A percentile compares a stretch with the other conserved stretches of the same genome.
These are phyloP conservation scores for Deilephila elpenor DNA, from an alignment of 2,888 invertebrate species.

Conservation along the genomic window DNA sequence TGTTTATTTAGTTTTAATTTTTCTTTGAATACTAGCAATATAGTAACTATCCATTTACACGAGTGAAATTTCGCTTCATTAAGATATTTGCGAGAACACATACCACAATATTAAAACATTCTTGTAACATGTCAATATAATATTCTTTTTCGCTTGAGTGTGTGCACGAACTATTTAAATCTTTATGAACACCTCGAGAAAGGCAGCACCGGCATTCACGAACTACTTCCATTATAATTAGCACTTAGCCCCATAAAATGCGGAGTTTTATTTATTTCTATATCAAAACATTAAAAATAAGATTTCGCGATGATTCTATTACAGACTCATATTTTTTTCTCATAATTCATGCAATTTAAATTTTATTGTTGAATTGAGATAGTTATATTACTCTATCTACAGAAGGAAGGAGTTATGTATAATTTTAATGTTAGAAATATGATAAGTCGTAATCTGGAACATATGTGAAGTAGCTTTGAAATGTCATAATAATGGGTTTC, in stretches of 20 bases:
- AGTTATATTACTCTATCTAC: background rate
- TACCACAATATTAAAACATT: conserved; percentile 70
- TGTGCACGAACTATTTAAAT: conserved; percentile 55
- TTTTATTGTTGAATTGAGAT: background rate
- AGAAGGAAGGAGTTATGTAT: background rate
- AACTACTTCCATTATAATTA: conserved; percentile 46
- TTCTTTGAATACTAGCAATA: no score
- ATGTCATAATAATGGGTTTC: background rate
- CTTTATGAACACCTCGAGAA: conserved; percentile 56
- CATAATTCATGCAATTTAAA: background rate
- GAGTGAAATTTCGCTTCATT: background rate
- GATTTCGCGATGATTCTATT: background rate
- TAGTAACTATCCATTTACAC: no score
- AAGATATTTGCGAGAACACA: conserved; percentile 42
- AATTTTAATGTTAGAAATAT: background rate
- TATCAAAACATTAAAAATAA: background rate
- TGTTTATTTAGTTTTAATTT: no score
- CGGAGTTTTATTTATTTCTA: background rate
- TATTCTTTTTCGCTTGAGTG: conserved; percentile 62
- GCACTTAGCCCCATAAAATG: background rate
- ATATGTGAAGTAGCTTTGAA: background rate
- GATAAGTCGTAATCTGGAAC: background rate
- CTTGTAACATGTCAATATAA: conserved; percentile 67
- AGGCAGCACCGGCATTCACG: conserved; percentile 58
- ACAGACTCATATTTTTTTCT: background rate